Evolutionary conservation across 2,113 vertebrate genomes (phyloP).

Genomic region (Ceyx melanurus): DNA sequence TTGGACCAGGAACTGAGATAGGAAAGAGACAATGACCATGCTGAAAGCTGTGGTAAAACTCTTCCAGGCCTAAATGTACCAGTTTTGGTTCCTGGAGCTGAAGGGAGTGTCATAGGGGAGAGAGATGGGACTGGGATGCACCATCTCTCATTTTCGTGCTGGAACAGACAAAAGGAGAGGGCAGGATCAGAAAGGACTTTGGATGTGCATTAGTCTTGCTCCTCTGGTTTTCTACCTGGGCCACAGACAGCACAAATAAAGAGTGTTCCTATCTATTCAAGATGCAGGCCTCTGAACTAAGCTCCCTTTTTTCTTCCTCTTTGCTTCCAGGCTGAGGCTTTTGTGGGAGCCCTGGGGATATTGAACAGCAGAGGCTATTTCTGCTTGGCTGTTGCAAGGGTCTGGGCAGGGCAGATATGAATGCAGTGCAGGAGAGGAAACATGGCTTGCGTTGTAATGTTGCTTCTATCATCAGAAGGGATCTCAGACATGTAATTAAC

Average conservation of each 20-base stretch:
- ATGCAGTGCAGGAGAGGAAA: neutral
- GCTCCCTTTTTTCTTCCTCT: neutral
- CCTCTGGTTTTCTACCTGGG: neutral
- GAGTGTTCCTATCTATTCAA: neutral
- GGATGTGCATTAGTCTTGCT: neutral
- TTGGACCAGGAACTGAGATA: neutral
- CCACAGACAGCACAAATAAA: neutral
- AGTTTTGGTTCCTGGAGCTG: neutral
- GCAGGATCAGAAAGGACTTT: neutral
- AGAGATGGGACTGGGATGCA: neutral
- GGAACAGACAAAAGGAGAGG: neutral
- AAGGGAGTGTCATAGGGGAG: neutral
- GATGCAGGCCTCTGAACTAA: neutral
- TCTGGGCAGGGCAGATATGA: neutral
- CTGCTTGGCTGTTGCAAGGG: neutral
- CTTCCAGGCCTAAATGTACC: neutral
- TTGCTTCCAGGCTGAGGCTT: neutral
- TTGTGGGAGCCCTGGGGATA: neutral
- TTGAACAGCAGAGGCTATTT: neutral
- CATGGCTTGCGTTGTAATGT: neutral
- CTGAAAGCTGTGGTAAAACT: accelerated
- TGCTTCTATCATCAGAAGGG: neutral
- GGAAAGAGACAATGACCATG: accelerated
- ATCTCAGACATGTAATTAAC: conserved; percentile 2
- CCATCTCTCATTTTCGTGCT: neutral